These are phyloP conservation scores for Sitta europaea DNA, from an alignment of 2,113 vertebrate species.

Conservation along the genomic window DNA sequence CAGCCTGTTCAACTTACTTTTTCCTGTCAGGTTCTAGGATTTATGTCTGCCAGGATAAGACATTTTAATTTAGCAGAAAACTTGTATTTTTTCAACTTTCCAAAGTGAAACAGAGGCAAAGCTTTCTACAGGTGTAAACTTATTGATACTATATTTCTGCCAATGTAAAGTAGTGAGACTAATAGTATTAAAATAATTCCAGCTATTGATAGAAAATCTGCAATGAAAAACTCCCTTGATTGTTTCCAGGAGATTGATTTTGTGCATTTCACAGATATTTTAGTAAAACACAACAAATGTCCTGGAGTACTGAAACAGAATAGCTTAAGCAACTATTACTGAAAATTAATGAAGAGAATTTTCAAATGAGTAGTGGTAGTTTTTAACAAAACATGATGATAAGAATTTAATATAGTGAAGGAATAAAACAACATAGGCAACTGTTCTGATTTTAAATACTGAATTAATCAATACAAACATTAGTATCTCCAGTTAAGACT, in stretches of 20 bases:
- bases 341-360: background rate
- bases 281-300: background rate
- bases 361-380: background rate
- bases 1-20: background rate
- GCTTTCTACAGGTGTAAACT: background rate
- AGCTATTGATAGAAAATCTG: background rate
- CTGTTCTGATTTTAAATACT: background rate
- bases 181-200: background rate
- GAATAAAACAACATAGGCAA: background rate
- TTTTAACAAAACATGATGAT: background rate
- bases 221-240: background rate
- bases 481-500: background rate
- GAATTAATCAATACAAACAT: background rate
- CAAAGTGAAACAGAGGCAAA: background rate
- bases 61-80: background rate
- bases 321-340: background rate
- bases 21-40: background rate
- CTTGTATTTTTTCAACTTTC: background rate
- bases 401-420: background rate
- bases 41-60: background rate
- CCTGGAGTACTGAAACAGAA: background rate
- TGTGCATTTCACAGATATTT: background rate
- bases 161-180: background rate
- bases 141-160: background rate
- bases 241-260: background rate